Percentiles rank a stretch among this genome's conserved stretches.
Evolutionary conservation across 1,140 invertebrate genomes (phyloP).

Genomic region (Apis cerana): DNA sequence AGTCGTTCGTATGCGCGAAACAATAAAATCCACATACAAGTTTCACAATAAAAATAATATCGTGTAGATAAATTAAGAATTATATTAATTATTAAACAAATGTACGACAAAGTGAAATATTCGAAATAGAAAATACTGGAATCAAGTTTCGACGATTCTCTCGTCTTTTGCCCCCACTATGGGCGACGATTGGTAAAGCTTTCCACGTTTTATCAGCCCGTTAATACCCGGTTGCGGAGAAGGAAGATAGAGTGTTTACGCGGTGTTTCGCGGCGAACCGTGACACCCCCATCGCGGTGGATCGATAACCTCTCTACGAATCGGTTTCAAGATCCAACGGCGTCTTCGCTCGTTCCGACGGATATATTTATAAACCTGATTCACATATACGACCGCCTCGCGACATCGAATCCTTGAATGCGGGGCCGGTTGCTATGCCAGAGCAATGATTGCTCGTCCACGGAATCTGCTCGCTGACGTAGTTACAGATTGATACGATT

Average conservation of each 20-base stretch:
- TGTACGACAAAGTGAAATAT: not conserved
- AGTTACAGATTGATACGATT: not conserved
- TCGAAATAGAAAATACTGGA: no score
- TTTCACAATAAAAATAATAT: no score
- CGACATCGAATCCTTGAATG: slow-evolving; percentile 21
- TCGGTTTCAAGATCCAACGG: slow-evolving; percentile 5
- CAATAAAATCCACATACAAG: no score
- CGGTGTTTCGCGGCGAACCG: slow-evolving; percentile 69
- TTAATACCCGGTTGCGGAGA: slow-evolving; percentile 47
- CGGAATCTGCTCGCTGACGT: slow-evolving; percentile 3
- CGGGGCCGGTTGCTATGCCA: slow-evolving; percentile 36
- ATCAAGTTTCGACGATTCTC: not conserved
- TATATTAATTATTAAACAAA: not conserved
- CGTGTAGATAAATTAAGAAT: no score
- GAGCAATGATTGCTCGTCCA: not conserved
- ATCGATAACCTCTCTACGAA: slow-evolving; percentile 37
- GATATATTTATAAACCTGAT: slow-evolving; percentile 57
- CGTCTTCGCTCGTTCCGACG: slow-evolving; percentile 6
- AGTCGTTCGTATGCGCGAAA: no score
- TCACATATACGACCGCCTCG: slow-evolving; percentile 45
- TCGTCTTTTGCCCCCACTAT: not conserved
- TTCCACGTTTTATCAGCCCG: slow-evolving; percentile 55
- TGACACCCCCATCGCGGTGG: slow-evolving; percentile 48
- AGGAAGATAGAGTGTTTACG: slow-evolving; percentile 73
- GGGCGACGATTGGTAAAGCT: not conserved